phyloP scores from a whole-genome alignment of 2,113 vertebrate genomes.

The Mionectes macconnelli region DNA sequence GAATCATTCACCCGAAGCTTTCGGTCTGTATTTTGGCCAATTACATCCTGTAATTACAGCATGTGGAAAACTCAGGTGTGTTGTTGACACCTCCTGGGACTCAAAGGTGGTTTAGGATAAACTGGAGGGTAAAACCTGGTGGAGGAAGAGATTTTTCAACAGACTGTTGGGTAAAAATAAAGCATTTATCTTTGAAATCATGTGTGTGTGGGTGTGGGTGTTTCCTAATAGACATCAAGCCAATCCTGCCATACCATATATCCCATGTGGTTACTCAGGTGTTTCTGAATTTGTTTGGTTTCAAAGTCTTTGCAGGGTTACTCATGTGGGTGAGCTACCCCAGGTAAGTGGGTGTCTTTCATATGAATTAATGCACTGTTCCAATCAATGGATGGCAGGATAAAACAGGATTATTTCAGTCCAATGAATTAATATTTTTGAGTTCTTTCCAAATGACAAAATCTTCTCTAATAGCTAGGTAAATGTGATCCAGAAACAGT shows the following conservation, averaged over 20 bases:
- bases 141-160: not conserved
- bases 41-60: not conserved
- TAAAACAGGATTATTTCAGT: not conserved
- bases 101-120: not conserved
- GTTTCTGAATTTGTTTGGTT: not conserved
- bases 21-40: not conserved
- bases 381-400: not conserved
- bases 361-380: not conserved
- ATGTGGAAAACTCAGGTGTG: not conserved
- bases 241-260: not conserved
- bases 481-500: not conserved
- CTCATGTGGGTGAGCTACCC: accelerated
- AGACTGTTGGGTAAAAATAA: not conserved
- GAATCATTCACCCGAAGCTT: not conserved
- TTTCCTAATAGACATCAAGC: not conserved
- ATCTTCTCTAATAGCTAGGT: not conserved
- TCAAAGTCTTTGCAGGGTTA: not conserved
- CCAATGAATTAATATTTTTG: not conserved
- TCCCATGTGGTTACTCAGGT: accelerated
- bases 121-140: not conserved
- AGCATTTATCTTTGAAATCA: accelerated
- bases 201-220: not conserved
- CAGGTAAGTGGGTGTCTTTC: not conserved
- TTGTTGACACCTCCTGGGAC: not conserved
- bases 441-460: not conserved